Conservation (phyloP, 2,113 vertebrate species). For the Crotalus tigris region DNA sequence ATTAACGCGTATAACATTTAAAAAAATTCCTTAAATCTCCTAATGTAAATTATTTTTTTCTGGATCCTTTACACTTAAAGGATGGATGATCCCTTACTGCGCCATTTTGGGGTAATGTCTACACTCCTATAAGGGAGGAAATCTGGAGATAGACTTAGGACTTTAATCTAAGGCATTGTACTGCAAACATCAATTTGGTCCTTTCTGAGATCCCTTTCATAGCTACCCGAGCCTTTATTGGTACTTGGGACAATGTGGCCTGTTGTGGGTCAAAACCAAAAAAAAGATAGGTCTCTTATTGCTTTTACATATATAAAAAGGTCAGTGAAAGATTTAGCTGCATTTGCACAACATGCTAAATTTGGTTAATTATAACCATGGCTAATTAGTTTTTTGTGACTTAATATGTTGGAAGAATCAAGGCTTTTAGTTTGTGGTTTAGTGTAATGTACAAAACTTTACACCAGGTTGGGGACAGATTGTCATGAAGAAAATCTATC, state of each 20-base stretch:
- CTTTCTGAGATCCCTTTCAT: slow-evolving; percentile 45
- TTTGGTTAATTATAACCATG: background rate
- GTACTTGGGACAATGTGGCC: slow-evolving; percentile 62
- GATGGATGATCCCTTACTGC: slow-evolving; percentile 48
- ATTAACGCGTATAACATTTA: background rate
- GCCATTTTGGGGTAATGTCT: slow-evolving; percentile 60
- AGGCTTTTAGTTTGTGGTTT: background rate
- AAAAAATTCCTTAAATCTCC: background rate
- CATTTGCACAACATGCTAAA: background rate
- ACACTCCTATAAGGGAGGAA: slow-evolving; percentile 31
- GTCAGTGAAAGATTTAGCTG: background rate
- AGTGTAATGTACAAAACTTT: background rate
- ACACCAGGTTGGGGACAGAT: too few species aligned
- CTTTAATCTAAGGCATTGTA: slow-evolving; percentile 33
- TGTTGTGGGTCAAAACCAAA: slow-evolving; percentile 32
- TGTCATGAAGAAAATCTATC: too few species aligned
- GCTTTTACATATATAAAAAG: background rate
- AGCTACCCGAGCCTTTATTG: slow-evolving; percentile 55
- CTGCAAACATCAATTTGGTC: slow-evolving; percentile 59
- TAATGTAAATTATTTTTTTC: background rate
- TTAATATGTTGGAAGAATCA: background rate
- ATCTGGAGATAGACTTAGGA: slow-evolving; percentile 56
- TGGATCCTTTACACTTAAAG: slow-evolving; percentile 37
- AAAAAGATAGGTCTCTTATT: background rate
- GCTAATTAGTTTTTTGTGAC: background rate